Evolutionary conservation across 2,113 vertebrate genomes (phyloP).

Genomic region (Dasypus novemcinctus): DNA sequence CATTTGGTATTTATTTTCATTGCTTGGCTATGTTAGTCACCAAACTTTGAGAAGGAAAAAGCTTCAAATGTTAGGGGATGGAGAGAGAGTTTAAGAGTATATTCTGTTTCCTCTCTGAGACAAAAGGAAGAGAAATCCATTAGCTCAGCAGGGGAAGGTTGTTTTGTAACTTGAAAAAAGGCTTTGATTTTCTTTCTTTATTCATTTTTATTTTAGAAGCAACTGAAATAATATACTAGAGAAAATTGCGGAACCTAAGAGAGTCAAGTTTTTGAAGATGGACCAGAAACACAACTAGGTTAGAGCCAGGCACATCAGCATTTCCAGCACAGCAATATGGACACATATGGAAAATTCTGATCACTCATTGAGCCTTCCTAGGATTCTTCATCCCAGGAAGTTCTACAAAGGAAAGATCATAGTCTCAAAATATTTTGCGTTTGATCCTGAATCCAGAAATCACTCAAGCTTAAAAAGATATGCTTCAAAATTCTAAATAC

Average conservation of each 20-base stretch:
- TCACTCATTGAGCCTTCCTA: not conserved
- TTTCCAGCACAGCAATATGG: not conserved
- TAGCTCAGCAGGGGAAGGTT: conserved; percentile 46
- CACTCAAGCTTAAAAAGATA: not conserved
- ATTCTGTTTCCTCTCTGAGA: conserved; percentile 60
- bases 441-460: not conserved
- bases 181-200: conserved; percentile 62
- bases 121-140: conserved; percentile 67
- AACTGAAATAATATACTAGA: conserved; percentile 37
- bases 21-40: conserved; percentile 30
- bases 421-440: not conserved
- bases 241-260: conserved; percentile 44
- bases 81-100: conserved; percentile 53
- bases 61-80: conserved; percentile 51
- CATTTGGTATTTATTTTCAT: conserved; percentile 40
- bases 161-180: conserved; percentile 51
- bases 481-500: not conserved
- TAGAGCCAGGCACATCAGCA: not conserved
- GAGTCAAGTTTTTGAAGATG: conserved; percentile 51
- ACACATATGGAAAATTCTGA: not conserved
- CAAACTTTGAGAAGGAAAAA: conserved; percentile 55
- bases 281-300: conserved; percentile 2
- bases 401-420: not conserved
- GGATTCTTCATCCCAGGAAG: not conserved
- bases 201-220: conserved; percentile 41